Evolutionary conservation across 2,797 vertebrate genomes (phyloP), one percentile per base, ranked within the genome.

Genomic region (Platyrinchus mystaceus): DNA sequence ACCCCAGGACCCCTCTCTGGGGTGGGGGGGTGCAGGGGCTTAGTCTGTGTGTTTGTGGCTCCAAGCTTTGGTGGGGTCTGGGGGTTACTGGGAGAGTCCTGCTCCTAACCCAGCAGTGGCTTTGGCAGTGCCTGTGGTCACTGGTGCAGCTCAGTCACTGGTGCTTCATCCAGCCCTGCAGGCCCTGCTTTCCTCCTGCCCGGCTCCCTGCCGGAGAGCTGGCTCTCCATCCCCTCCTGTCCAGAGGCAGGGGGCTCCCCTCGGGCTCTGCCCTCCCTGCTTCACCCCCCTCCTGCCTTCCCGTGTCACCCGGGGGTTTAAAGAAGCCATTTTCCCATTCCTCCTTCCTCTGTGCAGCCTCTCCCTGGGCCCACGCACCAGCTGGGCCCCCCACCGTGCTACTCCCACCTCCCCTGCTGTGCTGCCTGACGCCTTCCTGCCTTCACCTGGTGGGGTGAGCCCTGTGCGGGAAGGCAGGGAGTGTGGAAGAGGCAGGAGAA

Each of bases 381-480:
- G 90, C 92, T 96, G 95, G 90, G 77, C 86, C 88, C 93, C 95
- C 92, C 77, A 74, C 88, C 69, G 49, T 30, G 86, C 81, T 75
- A 59, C 86, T 95, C 90, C 94, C 90, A 84, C 87, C 21, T 9
- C 75, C 79, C 87, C 84, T 79, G 87, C 91, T 44, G 84, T 64
- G 80, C 76, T 81, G 80, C 80, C 92, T 78, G 81, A 28, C 3
- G 27, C 79, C 71, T 81, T 34, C 80, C 91, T 74, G 84, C 87
- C 87, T 78, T 91, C 95, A 91, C 78, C 95, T 76, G 81, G 37
- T 3, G 16, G 37, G 59, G 66, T 5, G 1, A 50, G 62, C 79
- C 47, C 4, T 2, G 27, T 77, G 34, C 4, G 0, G 71, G 73
- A 13, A 60, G 63, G 52, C 59, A 21, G 71, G 0, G 2, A 67